Percentiles rank a stretch among this genome's conserved stretches.
Conservation (phyloP, 1,140 invertebrate genomes). For the Pseudomyrmex sp. region DNA sequence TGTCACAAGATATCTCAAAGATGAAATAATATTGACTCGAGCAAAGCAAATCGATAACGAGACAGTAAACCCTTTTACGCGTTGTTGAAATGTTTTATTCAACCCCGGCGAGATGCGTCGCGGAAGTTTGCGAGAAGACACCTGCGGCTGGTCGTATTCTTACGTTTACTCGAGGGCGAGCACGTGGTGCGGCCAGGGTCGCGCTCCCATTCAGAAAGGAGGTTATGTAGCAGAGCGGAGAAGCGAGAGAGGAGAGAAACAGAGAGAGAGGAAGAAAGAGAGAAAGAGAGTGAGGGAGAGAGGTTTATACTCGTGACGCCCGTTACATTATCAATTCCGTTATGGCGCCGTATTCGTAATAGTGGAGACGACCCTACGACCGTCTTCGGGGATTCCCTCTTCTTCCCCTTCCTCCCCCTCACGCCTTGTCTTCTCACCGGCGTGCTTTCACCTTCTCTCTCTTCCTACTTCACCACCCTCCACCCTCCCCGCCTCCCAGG, state of each 20-base stretch:
- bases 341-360: conserved; percentile 83
- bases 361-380: conserved; percentile 79
- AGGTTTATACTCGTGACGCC: conserved; percentile 80
- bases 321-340: conserved; percentile 85
- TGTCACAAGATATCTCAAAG: too few species aligned
- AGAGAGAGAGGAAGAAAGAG: conserved; percentile 10
- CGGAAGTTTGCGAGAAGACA: conserved; percentile 38
- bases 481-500: not conserved
- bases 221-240: conserved; percentile 74
- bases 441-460: conserved; percentile 59
- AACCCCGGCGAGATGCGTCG: not conserved
- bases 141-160: conserved; percentile 52
- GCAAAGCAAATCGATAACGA: not conserved
- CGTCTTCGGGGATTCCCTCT: conserved; percentile 74
- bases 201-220: conserved; percentile 81
- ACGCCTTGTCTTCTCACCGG: conserved; percentile 47
- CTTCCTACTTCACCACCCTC: conserved; percentile 9
- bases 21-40: not conserved
- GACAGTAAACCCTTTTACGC: not conserved
- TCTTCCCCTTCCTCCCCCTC: conserved; percentile 56
- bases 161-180: conserved; percentile 65
- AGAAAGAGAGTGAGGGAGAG: not conserved
- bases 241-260: conserved; percentile 63
- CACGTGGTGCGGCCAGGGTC: conserved; percentile 70
- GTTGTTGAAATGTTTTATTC: too few species aligned